phyloP scores from a whole-genome alignment of 2,888 invertebrate genomes.

The Penaeus monodon region DNA sequence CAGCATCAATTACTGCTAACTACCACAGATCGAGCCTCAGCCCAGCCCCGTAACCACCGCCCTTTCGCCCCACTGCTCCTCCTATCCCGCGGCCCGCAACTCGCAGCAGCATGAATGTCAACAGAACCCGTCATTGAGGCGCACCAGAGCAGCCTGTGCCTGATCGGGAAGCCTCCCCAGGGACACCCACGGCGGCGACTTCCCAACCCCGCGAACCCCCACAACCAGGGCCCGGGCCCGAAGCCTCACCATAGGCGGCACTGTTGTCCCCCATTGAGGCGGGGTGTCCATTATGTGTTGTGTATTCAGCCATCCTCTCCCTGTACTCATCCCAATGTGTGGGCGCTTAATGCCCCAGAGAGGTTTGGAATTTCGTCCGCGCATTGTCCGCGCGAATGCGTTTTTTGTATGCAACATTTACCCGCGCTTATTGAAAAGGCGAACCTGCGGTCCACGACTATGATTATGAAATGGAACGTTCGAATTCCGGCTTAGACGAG shows the following conservation, averaged over 20 bases:
- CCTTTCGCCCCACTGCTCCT: no score
- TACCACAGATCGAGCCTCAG: no score
- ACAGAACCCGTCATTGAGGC: no score
- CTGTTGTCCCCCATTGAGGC: constrained; percentile 49
- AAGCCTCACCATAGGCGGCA: constrained; percentile 25
- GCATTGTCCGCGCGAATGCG: constrained; percentile 40
- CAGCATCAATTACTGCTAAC: no score
- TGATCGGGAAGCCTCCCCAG: background rate
- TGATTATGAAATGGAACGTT: constrained; percentile 42
- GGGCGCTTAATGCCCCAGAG: constrained; percentile 55
- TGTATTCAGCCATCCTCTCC: constrained; percentile 57
- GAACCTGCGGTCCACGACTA: constrained; percentile 40
- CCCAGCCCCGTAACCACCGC: no score
- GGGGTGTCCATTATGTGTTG: constrained; percentile 51
- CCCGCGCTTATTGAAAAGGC: constrained; percentile 51
- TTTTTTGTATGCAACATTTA: constrained; percentile 55
- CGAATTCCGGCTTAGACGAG: constrained; percentile 12
- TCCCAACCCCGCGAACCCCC: constrained; percentile 4
- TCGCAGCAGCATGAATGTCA: no score
- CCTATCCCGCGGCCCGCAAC: no score
- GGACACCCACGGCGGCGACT: background rate
- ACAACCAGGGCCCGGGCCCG: constrained; percentile 26
- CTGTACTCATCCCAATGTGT: constrained; percentile 56
- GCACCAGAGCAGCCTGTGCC: background rate
- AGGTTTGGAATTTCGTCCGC: constrained; percentile 46